phyloP scores from a whole-genome alignment of 2,888 invertebrate species.

The Bombylius discolor region DNA sequence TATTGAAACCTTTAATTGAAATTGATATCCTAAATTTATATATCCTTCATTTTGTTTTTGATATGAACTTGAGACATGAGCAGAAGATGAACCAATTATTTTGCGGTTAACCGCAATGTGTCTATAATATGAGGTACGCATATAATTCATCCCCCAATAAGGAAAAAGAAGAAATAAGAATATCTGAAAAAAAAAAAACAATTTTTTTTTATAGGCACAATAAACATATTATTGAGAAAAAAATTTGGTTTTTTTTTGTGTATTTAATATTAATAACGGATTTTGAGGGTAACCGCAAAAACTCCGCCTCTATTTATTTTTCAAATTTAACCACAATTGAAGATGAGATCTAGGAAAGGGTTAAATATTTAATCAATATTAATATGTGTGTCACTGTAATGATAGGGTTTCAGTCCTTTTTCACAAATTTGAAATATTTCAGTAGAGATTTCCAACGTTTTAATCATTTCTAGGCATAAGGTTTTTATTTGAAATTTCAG shows the following conservation, averaged over 20 bases:
- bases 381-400: too few relatives aligned
- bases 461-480: too few relatives aligned
- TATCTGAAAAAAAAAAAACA: neutral
- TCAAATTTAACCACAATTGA: neutral
- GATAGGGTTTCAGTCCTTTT: too few relatives aligned
- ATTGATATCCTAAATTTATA: neutral
- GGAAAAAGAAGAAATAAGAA: neutral
- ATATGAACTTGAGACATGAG: constrained; percentile 15
- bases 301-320: neutral
- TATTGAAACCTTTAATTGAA: too few relatives aligned
- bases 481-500: too few relatives aligned
- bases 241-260: neutral
- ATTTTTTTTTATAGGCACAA: neutral
- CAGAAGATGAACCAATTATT: constrained; percentile 34
- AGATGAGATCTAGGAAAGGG: too few relatives aligned
- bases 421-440: too few relatives aligned
- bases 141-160: neutral
- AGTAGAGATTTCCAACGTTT: too few relatives aligned
- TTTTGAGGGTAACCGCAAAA: neutral
- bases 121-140: neutral
- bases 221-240: neutral
- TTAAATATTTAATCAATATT: too few relatives aligned
- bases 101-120: constrained; percentile 36
- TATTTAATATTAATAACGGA: neutral
- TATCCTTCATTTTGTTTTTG: neutral